These are phyloP conservation scores for Nipponacmea schrenckii DNA, from an alignment of 2,888 invertebrate species.

Conservation along the genomic window DNA sequence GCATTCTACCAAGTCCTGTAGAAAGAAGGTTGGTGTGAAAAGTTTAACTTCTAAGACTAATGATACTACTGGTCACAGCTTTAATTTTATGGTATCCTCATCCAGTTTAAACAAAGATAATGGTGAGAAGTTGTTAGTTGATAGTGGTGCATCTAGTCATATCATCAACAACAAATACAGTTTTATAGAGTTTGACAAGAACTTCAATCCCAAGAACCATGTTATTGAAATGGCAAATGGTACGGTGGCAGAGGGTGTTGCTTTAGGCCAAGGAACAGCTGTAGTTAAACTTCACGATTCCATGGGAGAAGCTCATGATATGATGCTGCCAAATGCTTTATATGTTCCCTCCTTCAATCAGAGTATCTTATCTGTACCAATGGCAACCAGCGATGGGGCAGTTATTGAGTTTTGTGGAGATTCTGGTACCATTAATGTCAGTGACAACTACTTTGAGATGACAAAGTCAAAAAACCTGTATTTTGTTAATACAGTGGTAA, in stretches of 20 bases:
- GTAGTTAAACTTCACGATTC: slow-evolving; percentile 12
- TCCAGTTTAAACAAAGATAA: no score
- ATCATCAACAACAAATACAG: slow-evolving; percentile 27
- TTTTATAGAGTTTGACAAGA: slow-evolving; percentile 24
- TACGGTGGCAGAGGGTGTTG: slow-evolving; percentile 10
- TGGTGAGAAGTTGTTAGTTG: slow-evolving; percentile 20
- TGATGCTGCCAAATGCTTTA: slow-evolving; percentile 24
- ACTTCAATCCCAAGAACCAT: slow-evolving; percentile 27
- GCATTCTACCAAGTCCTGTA: slow-evolving; percentile 9
- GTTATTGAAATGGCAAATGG: slow-evolving; percentile 34
- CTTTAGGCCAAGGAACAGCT: slow-evolving; percentile 13
- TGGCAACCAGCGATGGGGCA: slow-evolving; percentile 26
- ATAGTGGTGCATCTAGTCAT: slow-evolving; percentile 33
- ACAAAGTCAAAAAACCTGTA: slow-evolving; percentile 26
- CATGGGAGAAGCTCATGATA: slow-evolving; percentile 1
- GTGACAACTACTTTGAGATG: slow-evolving; percentile 27
- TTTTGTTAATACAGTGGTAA: slow-evolving; percentile 17
- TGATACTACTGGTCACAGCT: no score
- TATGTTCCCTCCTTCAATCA: slow-evolving; percentile 28
- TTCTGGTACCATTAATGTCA: slow-evolving; percentile 9
- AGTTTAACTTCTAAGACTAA: no score
- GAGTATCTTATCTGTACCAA: slow-evolving; percentile 31
- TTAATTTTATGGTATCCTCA: background rate
- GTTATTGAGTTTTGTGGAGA: slow-evolving; percentile 20
- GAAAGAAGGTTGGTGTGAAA: no score